Conservation (phyloP, 1,140 invertebrate species). For the Bombyx mandarina region DNA sequence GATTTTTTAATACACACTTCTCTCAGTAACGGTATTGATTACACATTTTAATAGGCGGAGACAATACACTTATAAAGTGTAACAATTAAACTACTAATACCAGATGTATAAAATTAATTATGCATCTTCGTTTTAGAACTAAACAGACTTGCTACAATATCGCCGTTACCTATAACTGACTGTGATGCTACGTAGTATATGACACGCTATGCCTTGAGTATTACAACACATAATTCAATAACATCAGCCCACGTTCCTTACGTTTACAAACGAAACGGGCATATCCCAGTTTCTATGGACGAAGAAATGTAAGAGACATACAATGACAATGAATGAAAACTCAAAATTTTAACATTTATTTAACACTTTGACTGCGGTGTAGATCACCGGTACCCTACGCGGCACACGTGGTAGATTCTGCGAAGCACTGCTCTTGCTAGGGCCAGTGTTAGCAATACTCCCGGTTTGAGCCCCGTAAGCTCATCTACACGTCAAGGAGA, state of each 20-base stretch:
- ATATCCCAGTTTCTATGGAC: slow-evolving; percentile 9
- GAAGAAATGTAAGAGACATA: slow-evolving; percentile 25
- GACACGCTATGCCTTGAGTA: slow-evolving; percentile 28
- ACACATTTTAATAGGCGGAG: slow-evolving; percentile 68
- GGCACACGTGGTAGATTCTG: no score
- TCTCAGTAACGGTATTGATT: slow-evolving; percentile 40
- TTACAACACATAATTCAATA: slow-evolving; percentile 22
- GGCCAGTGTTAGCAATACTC: no score
- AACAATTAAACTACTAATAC: slow-evolving; percentile 64
- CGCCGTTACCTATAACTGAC: slow-evolving; percentile 29
- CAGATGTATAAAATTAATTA: slow-evolving; percentile 63
- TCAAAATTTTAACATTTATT: no score
- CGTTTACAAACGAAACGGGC: not conserved
- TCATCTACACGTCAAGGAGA: no score
- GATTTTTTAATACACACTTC: no score
- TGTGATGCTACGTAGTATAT: slow-evolving; percentile 50
- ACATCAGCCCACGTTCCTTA: slow-evolving; percentile 4
- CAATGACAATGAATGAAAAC: slow-evolving; percentile 6
- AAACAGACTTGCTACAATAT: slow-evolving; percentile 40
- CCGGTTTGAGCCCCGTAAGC: no score
- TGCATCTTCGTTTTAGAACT: slow-evolving; percentile 53
- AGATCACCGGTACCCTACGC: no score
- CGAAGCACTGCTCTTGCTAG: no score
- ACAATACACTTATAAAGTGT: slow-evolving; percentile 66
- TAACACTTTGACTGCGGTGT: no score